Evolutionary conservation across 2,113 vertebrate genomes (phyloP), one percentile per base, ranked within the genome.

Genomic region (Coptodon rendalli): DNA sequence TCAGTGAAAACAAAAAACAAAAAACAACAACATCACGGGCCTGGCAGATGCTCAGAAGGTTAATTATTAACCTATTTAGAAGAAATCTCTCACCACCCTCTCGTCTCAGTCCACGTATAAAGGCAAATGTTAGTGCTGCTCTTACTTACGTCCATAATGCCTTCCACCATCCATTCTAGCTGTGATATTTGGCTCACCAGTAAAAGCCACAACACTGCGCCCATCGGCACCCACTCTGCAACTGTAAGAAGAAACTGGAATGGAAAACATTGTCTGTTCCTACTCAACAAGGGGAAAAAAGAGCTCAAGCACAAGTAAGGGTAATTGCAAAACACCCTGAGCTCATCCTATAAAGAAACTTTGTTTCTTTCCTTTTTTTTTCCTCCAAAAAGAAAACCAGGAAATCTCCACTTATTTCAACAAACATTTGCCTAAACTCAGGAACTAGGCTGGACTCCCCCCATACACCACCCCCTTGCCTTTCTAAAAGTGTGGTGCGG

Each of bases 331-430:
- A 94, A 94, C 89, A 93, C 90, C 91, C 89, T 76, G 40, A 94
- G 89, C 93, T 94, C 94, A 91, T 95, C 93, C 91, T 93, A 88
- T 92, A 90, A 95, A 91, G 79, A 90, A 88, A 93, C 76, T 89
- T 90, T 91, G 86, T 80, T 80, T 85, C 89, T 89, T 85, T 84
- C 78, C 38, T 73, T 68, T 87, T 89, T 89, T 82, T 89, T 54
- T 50, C 54, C 61, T 88, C 17, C 80, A 90, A 85, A 92, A 93
- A 94, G 91, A 91, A 93, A 94, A 94, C 61, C 91, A 98, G 97
- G 97, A 98, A 98, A 97, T 97, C 96, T 97, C 97, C 96, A 96
- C 96, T 98, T 97, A 98, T 98, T 97, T 97, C 96, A 96, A 96
- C 97, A 97, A 97, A 97, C 97, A 97, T 97, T 97, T 97, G 96